phyloP scores from a whole-genome alignment of 2,888 invertebrate species.

The Drosophila yooni region DNA sequence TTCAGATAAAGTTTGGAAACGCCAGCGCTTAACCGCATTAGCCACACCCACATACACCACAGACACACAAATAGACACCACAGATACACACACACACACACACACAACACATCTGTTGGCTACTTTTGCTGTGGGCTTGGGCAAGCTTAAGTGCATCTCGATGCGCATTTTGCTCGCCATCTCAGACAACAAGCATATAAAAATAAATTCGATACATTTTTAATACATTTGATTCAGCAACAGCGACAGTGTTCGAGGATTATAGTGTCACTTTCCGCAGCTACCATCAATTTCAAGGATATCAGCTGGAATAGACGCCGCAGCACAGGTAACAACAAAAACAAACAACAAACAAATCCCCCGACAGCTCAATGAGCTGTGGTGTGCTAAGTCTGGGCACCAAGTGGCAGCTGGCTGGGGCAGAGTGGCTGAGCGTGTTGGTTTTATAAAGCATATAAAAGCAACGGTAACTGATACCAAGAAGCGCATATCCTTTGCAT shows the following conservation, averaged over 20 bases:
- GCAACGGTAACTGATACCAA: conserved; percentile 45
- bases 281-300: conserved; percentile 18
- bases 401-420: background rate
- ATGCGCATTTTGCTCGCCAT: conserved; percentile 38
- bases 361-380: conserved; percentile 43
- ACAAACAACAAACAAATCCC: conserved; percentile 28
- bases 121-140: conserved; percentile 19
- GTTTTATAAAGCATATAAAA: conserved; percentile 15
- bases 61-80: conserved; percentile 5
- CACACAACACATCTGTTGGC: conserved; percentile 5
- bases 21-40: conserved; percentile 33
- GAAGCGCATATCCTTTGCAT: conserved; percentile 67
- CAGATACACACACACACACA: conserved; percentile 17
- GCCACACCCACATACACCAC: conserved; percentile 15
- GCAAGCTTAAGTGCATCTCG: conserved; percentile 71
- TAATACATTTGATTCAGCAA: conserved; percentile 68
- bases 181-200: conserved; percentile 35
- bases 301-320: conserved; percentile 8
- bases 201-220: conserved; percentile 77
- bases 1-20: conserved; percentile 12
- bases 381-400: background rate
- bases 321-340: conserved; percentile 40
- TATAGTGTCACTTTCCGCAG: conserved; percentile 17
- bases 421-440: background rate
- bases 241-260: conserved; percentile 50